Base-by-base conservation (phyloP, 2,888 invertebrate genomes). In the Eristalinus aeneus region DNA sequence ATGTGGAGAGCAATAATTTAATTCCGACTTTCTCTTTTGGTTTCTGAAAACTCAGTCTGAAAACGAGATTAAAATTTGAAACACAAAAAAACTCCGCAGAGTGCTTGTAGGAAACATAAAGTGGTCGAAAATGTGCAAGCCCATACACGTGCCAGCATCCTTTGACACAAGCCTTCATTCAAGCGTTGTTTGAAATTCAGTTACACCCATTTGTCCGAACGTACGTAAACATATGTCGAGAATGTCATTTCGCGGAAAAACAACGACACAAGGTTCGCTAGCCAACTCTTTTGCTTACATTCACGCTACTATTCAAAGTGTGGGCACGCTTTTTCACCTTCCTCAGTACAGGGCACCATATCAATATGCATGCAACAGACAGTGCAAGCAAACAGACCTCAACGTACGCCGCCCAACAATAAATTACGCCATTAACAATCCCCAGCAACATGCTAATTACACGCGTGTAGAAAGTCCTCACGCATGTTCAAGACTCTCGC, bases 391-490 rank as follows among this genome's bases (percentile, higher is more conserved):
- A 46, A 46, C 46, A 46, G n/a, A 32, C 32, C 60, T 39, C 27
- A 34, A 73, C 27, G 36, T 58, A 63, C 32, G 8, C 54, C 27
- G 27, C 34, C 63, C 32, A 58, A 16, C 73, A 65, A 65, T 84
- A 80, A 71, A 79, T 79, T 74, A 75, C 79, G 74, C 46, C 46
- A 46, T 16, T 46, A 46, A 16, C 46, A 46, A 76, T 34, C 75
- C 61, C 22, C 58, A 20, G 22, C 71, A 56, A 54, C 56, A 80
- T 76, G 75, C 71, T 85, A 80, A 85, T 85, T 76, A 63, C 58
- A 80, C 71, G 58, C 72, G 80, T 76, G 54, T 72, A 76, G 80
- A 85, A 75, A 85, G 84, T 80, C 78, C 84, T 63, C 60, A 56
- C 61, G 71, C 84, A 76, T 68, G 72, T 72, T 27, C 63, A 12